A percentile compares a stretch with the other conserved stretches of the same genome.
These are phyloP conservation scores for Sphinx pinastri DNA, from an alignment of 2,888 invertebrate species.

Conservation along the genomic window DNA sequence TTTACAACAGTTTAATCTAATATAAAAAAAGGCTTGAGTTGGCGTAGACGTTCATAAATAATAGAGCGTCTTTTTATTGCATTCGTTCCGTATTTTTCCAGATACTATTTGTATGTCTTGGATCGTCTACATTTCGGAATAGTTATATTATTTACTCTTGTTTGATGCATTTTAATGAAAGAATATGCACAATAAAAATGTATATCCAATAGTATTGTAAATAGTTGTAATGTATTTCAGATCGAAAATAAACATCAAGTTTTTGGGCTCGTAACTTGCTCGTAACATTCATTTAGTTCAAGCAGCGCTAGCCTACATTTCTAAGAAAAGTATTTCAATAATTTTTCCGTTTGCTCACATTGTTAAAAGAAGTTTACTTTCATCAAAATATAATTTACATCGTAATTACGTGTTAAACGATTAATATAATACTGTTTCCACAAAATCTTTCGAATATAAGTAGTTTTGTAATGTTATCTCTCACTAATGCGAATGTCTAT, in stretches of 20 bases:
- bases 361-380: no score
- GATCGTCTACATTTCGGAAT: neutral
- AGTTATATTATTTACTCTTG: neutral
- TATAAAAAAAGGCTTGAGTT: neutral
- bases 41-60: neutral
- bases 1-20: neutral
- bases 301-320: no score
- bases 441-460: neutral
- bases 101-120: neutral
- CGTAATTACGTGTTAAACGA: no score
- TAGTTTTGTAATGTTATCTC: neutral
- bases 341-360: no score
- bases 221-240: neutral
- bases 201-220: no score
- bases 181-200: no score
- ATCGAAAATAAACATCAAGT: neutral
- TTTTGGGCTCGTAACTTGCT: no score
- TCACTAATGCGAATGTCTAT: neutral
- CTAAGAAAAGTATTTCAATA: no score
- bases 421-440: neutral
- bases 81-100: neutral
- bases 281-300: no score
- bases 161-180: neutral
- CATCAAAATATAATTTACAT: no score
- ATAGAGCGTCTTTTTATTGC: neutral